Percentiles rank a stretch among this genome's conserved stretches.
Evolutionary conservation across 2,888 invertebrate species (phyloP).

Genomic region (Diabrotica balteata): DNA sequence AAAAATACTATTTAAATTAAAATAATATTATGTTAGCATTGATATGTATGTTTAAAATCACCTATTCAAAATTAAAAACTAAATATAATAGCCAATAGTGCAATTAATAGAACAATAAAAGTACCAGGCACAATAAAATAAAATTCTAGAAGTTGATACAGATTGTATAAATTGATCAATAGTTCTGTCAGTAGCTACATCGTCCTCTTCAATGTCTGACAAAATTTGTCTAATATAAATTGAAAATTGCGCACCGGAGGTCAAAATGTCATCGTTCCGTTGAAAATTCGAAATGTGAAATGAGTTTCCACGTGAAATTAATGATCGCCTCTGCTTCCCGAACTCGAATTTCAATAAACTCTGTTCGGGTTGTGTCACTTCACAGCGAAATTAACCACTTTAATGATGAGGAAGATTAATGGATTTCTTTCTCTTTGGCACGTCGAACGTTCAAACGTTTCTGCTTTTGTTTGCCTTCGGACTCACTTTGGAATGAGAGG

Average conservation of each 20-base stretch:
- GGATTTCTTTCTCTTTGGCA: conserved; percentile 28
- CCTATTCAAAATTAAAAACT: too few relatives aligned
- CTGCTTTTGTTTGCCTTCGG: conserved; percentile 19
- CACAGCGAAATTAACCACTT: conserved; percentile 41
- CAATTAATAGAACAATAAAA: too few relatives aligned
- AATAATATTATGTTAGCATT: too few relatives aligned
- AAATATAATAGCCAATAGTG: too few relatives aligned
- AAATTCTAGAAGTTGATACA: too few relatives aligned
- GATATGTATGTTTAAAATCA: too few relatives aligned
- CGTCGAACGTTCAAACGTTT: conserved; percentile 10
- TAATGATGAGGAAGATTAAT: conserved; percentile 43
- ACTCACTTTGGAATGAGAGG: conserved; percentile 5
- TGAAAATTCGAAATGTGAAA: conserved; percentile 25
- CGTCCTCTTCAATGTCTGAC: too few relatives aligned
- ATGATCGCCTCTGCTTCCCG: conserved; percentile 37
- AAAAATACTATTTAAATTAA: too few relatives aligned
- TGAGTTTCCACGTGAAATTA: conserved; percentile 37
- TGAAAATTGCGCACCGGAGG: not conserved
- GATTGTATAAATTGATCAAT: too few relatives aligned
- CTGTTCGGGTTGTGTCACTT: conserved; percentile 35
- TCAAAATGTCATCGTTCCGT: conserved; percentile 19
- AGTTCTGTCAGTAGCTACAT: too few relatives aligned
- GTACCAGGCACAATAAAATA: too few relatives aligned
- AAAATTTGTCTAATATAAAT: not conserved
- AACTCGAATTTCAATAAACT: conserved; percentile 41